Conservation (phyloP, 2,797 vertebrate species). For the Sebastes elongatus region DNA sequence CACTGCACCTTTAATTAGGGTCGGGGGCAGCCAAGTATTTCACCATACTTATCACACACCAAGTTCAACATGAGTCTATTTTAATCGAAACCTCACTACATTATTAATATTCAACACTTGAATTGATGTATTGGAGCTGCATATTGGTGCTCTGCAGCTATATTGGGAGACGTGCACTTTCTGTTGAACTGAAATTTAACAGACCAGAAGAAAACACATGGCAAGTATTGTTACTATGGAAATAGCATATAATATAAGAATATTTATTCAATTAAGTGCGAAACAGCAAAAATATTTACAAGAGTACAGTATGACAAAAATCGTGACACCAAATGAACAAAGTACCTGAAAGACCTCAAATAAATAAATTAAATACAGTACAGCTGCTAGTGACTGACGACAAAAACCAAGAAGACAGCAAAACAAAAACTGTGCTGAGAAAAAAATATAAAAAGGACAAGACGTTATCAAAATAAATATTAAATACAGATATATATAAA, state of each 20-base stretch:
- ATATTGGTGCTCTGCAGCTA: not conserved
- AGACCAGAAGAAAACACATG: constrained; percentile 20
- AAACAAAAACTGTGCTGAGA: constrained; percentile 74
- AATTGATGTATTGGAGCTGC: not conserved
- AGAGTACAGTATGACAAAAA: constrained; percentile 73
- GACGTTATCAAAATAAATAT: constrained; percentile 86
- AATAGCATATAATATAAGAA: constrained; percentile 86
- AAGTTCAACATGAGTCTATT: not conserved
- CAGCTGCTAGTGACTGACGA: constrained; percentile 72
- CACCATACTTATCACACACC: not conserved
- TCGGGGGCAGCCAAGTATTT: not conserved
- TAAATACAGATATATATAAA: constrained; percentile 88
- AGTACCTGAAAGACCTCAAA: constrained; percentile 78
- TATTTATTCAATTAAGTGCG: constrained; percentile 90
- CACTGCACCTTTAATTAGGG: not conserved
- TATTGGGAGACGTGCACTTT: not conserved
- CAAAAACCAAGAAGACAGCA: constrained; percentile 64
- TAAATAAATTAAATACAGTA: constrained; percentile 86
- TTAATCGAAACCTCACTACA: not conserved
- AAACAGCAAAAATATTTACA: constrained; percentile 86
- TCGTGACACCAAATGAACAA: constrained; percentile 66
- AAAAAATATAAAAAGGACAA: constrained; percentile 66
- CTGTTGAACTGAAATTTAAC: not conserved
- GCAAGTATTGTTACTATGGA: constrained; percentile 59
- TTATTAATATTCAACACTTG: not conserved